These are phyloP conservation scores for Digitonthophagus gazella DNA, from an alignment of 2,888 invertebrate species.

Conservation along the genomic window DNA sequence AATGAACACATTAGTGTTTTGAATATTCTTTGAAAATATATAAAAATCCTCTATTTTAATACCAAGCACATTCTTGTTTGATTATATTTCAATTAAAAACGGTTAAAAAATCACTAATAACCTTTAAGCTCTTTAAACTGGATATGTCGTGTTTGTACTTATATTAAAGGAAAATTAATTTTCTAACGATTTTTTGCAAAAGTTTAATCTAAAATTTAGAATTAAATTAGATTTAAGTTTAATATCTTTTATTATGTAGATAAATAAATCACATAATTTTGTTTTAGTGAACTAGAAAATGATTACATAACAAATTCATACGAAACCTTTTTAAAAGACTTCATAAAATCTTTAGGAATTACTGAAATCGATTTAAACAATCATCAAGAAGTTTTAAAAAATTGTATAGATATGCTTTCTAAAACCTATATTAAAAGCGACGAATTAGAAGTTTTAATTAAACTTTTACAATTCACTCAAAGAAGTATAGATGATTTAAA, in stretches of 20 bases:
- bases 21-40: too few species aligned
- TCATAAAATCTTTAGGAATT: constrained; percentile 23
- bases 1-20: too few species aligned
- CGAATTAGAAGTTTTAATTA: not conserved
- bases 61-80: too few species aligned
- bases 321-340: constrained; percentile 17
- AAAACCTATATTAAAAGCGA: not conserved
- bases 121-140: too few species aligned
- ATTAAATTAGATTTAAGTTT: too few species aligned
- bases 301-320: constrained; percentile 16
- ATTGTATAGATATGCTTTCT: constrained; percentile 25
- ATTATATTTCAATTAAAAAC: too few species aligned
- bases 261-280: constrained; percentile 12
- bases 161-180: too few species aligned
- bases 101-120: too few species aligned
- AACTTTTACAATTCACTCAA: not conserved
- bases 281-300: constrained; percentile 19
- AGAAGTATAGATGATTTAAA: constrained; percentile 8
- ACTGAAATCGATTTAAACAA: not conserved
- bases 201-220: too few species aligned
- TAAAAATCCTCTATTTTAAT: too few species aligned
- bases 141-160: too few species aligned
- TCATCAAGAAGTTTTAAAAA: constrained; percentile 9
- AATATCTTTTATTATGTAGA: not conserved
- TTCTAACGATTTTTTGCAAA: too few species aligned